Evolutionary conservation across 2,113 vertebrate species (phyloP).

Genomic region (Myiagra hebetior): DNA sequence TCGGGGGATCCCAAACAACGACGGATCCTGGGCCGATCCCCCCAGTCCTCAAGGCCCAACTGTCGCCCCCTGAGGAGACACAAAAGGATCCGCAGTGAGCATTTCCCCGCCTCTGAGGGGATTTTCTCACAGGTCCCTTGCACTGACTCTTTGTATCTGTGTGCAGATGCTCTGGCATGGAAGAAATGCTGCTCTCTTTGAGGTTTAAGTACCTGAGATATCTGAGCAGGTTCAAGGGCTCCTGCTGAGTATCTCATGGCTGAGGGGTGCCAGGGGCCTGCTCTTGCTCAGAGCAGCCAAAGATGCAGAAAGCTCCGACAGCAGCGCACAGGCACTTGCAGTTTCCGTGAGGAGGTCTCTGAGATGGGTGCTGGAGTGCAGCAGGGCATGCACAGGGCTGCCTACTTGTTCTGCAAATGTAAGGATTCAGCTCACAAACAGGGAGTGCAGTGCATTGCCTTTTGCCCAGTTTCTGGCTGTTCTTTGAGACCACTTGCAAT

Average conservation of each 20-base stretch:
- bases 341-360: fast-evolving
- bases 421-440: background rate
- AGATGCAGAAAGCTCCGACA: background rate
- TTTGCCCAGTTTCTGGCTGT: background rate
- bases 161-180: background rate
- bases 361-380: background rate
- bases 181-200: background rate
- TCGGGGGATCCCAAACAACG: background rate
- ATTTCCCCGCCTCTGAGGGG: background rate
- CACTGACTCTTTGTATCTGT: background rate
- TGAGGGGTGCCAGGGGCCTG: background rate
- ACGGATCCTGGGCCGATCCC: background rate
- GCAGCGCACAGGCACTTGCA: background rate
- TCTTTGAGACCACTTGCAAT: background rate
- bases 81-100: too few species aligned
- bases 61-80: too few species aligned
- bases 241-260: too few species aligned
- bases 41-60: background rate
- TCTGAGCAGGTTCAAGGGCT: background rate
- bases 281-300: background rate
- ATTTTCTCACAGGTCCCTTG: background rate
- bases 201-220: too few species aligned
- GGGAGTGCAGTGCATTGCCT: background rate
- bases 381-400: background rate
- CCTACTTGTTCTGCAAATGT: background rate